These are phyloP conservation scores for Cremastobaeus sp. DNA, from an alignment of 2,888 invertebrate species.

Conservation along the genomic window DNA sequence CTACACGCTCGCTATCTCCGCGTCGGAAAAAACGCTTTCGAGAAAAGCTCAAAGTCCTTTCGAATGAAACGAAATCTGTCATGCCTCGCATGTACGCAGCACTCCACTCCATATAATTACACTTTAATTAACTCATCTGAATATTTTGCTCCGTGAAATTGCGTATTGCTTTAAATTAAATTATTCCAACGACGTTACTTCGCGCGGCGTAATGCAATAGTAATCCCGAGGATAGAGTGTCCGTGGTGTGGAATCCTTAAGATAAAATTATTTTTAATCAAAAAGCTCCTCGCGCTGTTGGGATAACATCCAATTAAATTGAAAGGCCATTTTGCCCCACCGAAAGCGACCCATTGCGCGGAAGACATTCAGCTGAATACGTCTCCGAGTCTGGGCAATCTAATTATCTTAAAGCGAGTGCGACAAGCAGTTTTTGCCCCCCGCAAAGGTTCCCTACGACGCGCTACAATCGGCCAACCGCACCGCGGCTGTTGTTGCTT, in stretches of 20 bases:
- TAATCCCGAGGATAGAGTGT: constrained; percentile 13
- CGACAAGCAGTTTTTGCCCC: not conserved
- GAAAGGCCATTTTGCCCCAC: constrained; percentile 20
- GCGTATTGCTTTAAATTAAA: constrained; percentile 24
- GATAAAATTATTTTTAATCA: constrained; percentile 42
- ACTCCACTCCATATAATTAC: not conserved
- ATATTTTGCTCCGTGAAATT: constrained; percentile 20
- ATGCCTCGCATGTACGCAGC: not conserved
- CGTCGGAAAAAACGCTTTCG: not conserved
- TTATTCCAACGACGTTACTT: constrained; percentile 29
- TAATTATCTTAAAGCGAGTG: constrained; percentile 20
- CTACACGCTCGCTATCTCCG: too few relatives aligned
- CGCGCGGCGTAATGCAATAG: constrained; percentile 24
- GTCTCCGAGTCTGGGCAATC: constrained; percentile 3
- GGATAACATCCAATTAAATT: constrained; percentile 36
- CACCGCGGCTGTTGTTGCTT: too few relatives aligned
- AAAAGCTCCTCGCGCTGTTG: constrained; percentile 11
- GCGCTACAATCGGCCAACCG: too few relatives aligned
- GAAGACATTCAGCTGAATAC: constrained; percentile 19
- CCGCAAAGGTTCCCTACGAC: too few relatives aligned
- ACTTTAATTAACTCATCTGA: constrained; percentile 18
- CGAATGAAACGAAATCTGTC: not conserved
- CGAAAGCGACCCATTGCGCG: not conserved
- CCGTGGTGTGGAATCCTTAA: constrained; percentile 18
- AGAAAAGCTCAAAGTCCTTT: not conserved